Base-by-base conservation (phyloP, 2,113 vertebrate species). In the Gymnarchus niloticus region DNA sequence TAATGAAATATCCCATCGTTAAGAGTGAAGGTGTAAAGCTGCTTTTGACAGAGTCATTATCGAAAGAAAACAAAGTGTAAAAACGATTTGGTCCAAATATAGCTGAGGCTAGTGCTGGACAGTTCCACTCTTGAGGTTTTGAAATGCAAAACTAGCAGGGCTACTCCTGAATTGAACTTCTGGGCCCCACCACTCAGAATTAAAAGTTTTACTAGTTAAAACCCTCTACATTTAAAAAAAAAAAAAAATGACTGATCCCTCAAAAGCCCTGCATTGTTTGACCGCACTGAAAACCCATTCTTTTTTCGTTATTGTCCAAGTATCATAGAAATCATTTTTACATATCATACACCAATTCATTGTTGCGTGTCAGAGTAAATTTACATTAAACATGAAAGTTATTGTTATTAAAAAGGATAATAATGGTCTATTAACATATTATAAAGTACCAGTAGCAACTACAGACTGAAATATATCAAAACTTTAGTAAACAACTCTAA, bases 1-100 rank as follows among this genome's bases (percentile, higher is more conserved):
- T 14, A 14, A 90, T 93, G 90, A 93, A 95, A 95, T 95, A 95
- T 54, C 51, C 51, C 19, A 25, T 49, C 46, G 25, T 52, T n/a
- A 25, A n/a, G 25, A n/a, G 23, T 2, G 23, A n/a, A 25, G 25
- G 8, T 33, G 46, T 52, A 49, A 81, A 52, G 49, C n/a, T 14
- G 49, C 80, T 82, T 33, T 54, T 28, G 80, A 82, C 14, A 48
- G 56, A 54, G 12, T 33, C 25, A 54, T 33, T 54, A 33, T 9
- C 28, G 2, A 56, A 82, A 37, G 14, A 48, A 14, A 52, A 6
- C 7, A 82, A 25, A 54, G 37, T 78, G 41, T 48, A 48, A 78
- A n/a, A 78, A 48, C 46, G 76, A 78, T 12, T 25, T 78, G 23
- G 76, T 48, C 44, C 76, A 78, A 78, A 78, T 46, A 23, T 37